A percentile compares a stretch with the other conserved stretches of the same genome.
Conservation (phyloP, 92 coral and sea anemone species). For the Hydrozoanthus gracilis region DNA sequence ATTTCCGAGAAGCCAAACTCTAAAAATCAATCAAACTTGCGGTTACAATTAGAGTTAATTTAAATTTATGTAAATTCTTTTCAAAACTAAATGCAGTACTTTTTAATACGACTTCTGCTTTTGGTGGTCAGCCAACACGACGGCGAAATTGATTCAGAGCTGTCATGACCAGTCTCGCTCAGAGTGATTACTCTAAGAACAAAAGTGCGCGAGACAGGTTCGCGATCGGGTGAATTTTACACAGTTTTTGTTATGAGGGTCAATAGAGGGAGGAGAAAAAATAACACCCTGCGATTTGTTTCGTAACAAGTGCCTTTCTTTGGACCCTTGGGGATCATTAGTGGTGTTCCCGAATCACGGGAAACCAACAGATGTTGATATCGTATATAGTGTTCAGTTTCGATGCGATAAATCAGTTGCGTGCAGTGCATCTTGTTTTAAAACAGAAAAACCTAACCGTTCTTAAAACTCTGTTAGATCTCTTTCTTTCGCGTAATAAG, state of each 20-base stretch:
- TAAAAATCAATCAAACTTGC: slow-evolving; percentile 69
- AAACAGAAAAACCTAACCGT: neutral
- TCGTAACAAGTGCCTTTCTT: slow-evolving; percentile 59
- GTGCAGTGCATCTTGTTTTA: neutral
- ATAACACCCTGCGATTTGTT: slow-evolving; percentile 54
- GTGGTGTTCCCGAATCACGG: slow-evolving; percentile 63
- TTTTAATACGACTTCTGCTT: slow-evolving; percentile 63
- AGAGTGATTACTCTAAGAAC: slow-evolving; percentile 69
- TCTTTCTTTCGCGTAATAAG: neutral
- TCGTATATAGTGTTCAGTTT: slow-evolving; percentile 50
- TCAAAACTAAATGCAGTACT: slow-evolving; percentile 70
- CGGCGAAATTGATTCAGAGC: slow-evolving; percentile 72
- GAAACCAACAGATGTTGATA: slow-evolving; percentile 77
- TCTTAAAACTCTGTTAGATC: neutral
- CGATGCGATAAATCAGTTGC: slow-evolving; percentile 43
- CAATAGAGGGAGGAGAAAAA: slow-evolving; percentile 46
- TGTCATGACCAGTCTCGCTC: slow-evolving; percentile 68
- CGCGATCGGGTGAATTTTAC: neutral
- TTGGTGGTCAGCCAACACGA: slow-evolving; percentile 70
- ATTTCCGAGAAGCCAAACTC: slow-evolving; percentile 51
- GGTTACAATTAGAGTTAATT: slow-evolving; percentile 77
- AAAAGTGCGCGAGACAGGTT: slow-evolving; percentile 14
- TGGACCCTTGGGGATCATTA: slow-evolving; percentile 45
- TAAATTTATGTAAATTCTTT: slow-evolving; percentile 76
- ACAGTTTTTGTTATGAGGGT: slow-evolving; percentile 38